Evolutionary conservation across 2,113 vertebrate genomes (phyloP).

Genomic region (Notarius lentiginosus): DNA sequence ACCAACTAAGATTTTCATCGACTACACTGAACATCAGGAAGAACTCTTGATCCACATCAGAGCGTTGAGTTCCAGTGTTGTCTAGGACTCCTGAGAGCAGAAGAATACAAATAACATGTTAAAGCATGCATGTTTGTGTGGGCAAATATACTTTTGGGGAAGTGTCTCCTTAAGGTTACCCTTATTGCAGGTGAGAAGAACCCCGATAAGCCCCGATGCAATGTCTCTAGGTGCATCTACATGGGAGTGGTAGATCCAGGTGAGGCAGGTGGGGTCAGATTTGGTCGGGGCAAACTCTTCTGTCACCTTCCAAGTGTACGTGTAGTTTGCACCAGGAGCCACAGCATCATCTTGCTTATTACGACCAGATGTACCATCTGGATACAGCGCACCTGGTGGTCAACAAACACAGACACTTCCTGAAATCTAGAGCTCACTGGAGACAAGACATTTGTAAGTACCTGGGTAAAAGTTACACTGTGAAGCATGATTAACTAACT

Average conservation of each 20-base stretch:
- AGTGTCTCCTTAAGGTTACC: slow-evolving; percentile 65
- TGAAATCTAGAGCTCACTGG: background rate
- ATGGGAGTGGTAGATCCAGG: slow-evolving; percentile 97
- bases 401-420: background rate
- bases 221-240: slow-evolving; percentile 87
- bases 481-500: background rate
- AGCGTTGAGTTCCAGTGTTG: slow-evolving; percentile 55
- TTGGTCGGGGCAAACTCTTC: slow-evolving; percentile 85
- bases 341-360: slow-evolving; percentile 87
- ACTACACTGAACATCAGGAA: slow-evolving; percentile 90
- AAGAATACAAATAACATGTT: background rate
- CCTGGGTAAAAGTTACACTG: background rate
- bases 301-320: slow-evolving; percentile 88
- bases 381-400: slow-evolving; percentile 87
- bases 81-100: slow-evolving; percentile 14
- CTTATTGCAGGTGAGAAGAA: slow-evolving; percentile 91
- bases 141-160: background rate
- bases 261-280: slow-evolving; percentile 88
- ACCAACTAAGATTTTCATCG: slow-evolving; percentile 85
- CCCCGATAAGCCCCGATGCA: slow-evolving; percentile 87
- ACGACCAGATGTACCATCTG: slow-evolving; percentile 81
- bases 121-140: slow-evolving; percentile 7
- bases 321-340: slow-evolving; percentile 82
- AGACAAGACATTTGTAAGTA: background rate
- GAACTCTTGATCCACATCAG: slow-evolving; percentile 81